These are phyloP conservation scores for Alitta virens DNA, from an alignment of 2,888 invertebrate species.

Conservation along the genomic window DNA sequence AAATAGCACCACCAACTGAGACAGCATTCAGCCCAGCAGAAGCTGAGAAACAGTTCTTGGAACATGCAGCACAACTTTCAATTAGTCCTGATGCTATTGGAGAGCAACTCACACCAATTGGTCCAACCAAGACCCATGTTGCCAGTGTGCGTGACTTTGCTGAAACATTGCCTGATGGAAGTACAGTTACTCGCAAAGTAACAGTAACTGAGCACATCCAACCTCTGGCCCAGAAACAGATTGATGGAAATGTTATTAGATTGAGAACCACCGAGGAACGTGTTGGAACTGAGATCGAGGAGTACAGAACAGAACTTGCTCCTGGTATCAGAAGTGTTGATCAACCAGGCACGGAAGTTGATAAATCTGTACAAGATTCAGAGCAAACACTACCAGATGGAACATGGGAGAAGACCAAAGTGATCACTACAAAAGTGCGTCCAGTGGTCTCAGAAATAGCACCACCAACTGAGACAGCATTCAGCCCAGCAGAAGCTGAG, in stretches of 20 bases:
- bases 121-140: constrained; percentile 1
- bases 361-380: constrained; percentile 1
- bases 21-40: constrained; percentile 21
- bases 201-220: constrained; percentile 38
- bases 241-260: constrained; percentile 4
- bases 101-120: constrained; percentile 7
- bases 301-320: constrained; percentile 13
- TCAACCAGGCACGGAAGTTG: neutral
- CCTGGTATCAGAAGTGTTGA: constrained; percentile 13
- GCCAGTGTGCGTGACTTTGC: constrained; percentile 29
- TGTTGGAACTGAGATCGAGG: constrained; percentile 17
- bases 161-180: constrained; percentile 32
- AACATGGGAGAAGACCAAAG: constrained; percentile 9
- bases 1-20: constrained; percentile 11
- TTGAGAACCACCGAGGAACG: neutral
- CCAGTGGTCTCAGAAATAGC: too few relatives aligned
- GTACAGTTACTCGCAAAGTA: constrained; percentile 33
- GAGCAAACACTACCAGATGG: constrained; percentile 14
- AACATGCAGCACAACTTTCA: constrained; percentile 12
- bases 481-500: too few relatives aligned
- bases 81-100: constrained; percentile 1
- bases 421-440: constrained; percentile 7
- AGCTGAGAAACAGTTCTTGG: constrained; percentile 17
- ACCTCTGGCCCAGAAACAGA: constrained; percentile 28
- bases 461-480: too few relatives aligned